A percentile compares a stretch with the other conserved stretches of the same genome.
These are phyloP conservation scores for Eupithecia subfuscata DNA, from an alignment of 2,888 invertebrate genomes.

Conservation along the genomic window DNA sequence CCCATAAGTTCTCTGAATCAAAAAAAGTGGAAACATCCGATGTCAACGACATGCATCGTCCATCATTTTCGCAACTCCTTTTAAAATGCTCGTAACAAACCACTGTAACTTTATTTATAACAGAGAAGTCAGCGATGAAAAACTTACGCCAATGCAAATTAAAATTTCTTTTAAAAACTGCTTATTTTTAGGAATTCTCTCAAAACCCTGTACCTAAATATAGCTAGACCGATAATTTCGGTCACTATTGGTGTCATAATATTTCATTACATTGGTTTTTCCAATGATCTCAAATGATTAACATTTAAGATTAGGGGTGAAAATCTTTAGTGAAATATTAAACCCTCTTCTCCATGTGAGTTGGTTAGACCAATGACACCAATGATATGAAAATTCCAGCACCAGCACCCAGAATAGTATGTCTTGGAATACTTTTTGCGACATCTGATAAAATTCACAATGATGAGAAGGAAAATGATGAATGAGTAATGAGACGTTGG, in stretches of 20 bases:
- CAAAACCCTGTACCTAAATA: not conserved
- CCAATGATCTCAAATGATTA: not conserved
- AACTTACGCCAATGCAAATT: not conserved
- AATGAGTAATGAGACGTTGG: slow-evolving; percentile 49
- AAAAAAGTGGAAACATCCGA: slow-evolving; percentile 68
- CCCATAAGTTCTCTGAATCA: slow-evolving; percentile 48
- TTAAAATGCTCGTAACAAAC: slow-evolving; percentile 68
- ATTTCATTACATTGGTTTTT: not conserved
- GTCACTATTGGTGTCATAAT: not conserved
- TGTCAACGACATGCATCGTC: slow-evolving; percentile 76
- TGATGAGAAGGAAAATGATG: slow-evolving; percentile 65
- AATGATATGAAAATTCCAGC: not conserved
- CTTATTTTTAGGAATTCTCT: not conserved
- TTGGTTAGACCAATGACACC: no score
- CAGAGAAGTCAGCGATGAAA: slow-evolving; percentile 6
- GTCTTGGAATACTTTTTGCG: slow-evolving; percentile 55
- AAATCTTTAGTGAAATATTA: no score
- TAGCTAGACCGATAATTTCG: not conserved
- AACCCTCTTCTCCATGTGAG: not conserved
- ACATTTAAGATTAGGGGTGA: no score
- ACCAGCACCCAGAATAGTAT: slow-evolving; percentile 2
- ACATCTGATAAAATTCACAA: slow-evolving; percentile 68
- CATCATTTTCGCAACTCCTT: slow-evolving; percentile 62
- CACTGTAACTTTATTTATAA: slow-evolving; percentile 19
- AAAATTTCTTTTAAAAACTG: not conserved